Evolutionary conservation across 2,797 vertebrate genomes (phyloP), one percentile per base, ranked within the genome.

Genomic region (Simalia tracyae): DNA sequence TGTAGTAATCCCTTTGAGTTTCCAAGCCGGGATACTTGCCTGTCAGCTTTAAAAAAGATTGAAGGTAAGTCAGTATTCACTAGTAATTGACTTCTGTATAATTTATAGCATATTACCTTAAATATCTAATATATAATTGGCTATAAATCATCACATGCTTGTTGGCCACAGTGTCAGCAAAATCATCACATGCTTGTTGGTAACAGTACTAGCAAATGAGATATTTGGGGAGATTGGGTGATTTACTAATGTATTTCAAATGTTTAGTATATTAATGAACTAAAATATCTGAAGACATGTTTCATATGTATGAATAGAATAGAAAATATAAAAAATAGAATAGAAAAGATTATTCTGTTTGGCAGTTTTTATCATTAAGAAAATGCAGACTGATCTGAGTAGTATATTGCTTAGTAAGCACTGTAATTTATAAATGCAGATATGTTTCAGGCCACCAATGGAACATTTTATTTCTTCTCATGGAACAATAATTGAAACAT

Each of bases 1-100:
- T 98, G 98, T 97, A 98, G 96, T 97, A 98, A 98, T 95, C 98
- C 98, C 0, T 99, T 99, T 93, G 98, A 98, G 95, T 99, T 98
- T 96, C 97, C 98, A 87, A 98, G 98, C 96, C 98, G 98, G 97
- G 98, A 98, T 94, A 96, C 97, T 94, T 99, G 96, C 93, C 97
- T 98, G 91, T 96, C 96, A 0, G 98, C 98, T 87, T 97, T 98
- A 94, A 98, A 98, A 97, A 98, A 98, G 95, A 99, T 98, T 96
- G 98, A 99, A 98, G 98, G 98, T 98, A 97, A 97, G 97, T 93
- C 92, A 59, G 24, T 95, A 90, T 95, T 96, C 87, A 90, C 28
- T 95, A 76, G 89, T 93, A 90, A 86, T 63, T 86, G 63, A 28
- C 5, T 92, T 84, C 4, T 68, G 28, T 81, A 66, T 86, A 84